These are phyloP conservation scores for Echinarachnius parma DNA, from an alignment of 53 echinoderm and acorn worm species.

Conservation along the genomic window DNA sequence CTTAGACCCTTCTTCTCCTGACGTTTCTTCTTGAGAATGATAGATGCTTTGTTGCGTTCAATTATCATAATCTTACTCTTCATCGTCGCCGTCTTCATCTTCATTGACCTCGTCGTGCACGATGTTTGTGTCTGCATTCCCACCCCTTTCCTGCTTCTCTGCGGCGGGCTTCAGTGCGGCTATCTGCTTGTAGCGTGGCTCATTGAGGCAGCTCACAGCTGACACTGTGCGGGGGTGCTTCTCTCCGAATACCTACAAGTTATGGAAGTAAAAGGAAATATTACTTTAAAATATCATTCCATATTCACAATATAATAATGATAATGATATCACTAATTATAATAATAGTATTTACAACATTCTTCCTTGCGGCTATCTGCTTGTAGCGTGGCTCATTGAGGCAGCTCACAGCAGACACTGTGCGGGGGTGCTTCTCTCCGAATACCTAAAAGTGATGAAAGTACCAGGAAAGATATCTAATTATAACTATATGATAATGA, in stretches of 20 bases:
- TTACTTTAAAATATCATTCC: too few relatives aligned
- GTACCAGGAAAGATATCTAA: too few relatives aligned
- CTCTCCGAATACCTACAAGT: constrained; percentile 99
- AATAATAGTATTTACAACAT: too few relatives aligned
- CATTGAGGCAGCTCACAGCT: constrained; percentile 68
- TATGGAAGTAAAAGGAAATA: too few relatives aligned
- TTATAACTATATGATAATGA: too few relatives aligned
- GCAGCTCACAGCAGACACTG: constrained; percentile 68
- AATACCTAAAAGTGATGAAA: too few relatives aligned
- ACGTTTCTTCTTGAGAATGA: too few relatives aligned
- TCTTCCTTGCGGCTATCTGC: constrained; percentile 57
- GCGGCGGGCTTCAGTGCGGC: not conserved
- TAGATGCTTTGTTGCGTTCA: too few relatives aligned
- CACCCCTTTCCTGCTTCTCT: not conserved
- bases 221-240: constrained; percentile 82
- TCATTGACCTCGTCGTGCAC: not conserved
- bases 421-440: constrained; percentile 93
- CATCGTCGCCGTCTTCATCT: not conserved
- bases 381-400: constrained; percentile 70
- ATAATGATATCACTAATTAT: too few relatives aligned
- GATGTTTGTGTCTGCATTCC: constrained; percentile 17
- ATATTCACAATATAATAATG: too few relatives aligned
- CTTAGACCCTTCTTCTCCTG: too few relatives aligned
- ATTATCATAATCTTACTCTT: not conserved
- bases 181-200: constrained; percentile 68